Evolutionary conservation across 2,113 vertebrate species (phyloP).

Genomic region (Dermatemys mawii): DNA sequence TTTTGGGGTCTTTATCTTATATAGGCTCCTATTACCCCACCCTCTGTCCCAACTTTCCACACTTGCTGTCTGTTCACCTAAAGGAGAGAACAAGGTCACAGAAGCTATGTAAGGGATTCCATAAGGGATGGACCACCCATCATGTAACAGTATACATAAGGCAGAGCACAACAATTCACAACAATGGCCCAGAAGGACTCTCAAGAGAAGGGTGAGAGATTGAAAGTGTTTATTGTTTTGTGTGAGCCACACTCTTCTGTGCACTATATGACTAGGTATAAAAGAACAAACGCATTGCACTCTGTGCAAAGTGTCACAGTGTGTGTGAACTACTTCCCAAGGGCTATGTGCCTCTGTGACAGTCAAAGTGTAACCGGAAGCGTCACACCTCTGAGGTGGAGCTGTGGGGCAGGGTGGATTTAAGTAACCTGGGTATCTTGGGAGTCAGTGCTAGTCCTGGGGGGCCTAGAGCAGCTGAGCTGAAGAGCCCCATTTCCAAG

Average conservation of each 20-base stretch:
- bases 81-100: neutral
- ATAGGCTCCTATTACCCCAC: too few species aligned
- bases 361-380: neutral
- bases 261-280: neutral
- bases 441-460: neutral
- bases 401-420: neutral
- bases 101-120: neutral
- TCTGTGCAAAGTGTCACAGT: neutral
- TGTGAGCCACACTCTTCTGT: neutral
- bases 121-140: neutral
- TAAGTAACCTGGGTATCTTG: neutral
- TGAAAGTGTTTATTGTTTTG: neutral
- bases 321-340: neutral
- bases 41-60: too few species aligned
- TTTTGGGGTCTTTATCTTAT: too few species aligned
- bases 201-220: neutral
- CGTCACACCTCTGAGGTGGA: neutral
- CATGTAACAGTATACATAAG: neutral
- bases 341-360: neutral
- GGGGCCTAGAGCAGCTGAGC: neutral
- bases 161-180: neutral
- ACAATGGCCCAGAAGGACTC: neutral
- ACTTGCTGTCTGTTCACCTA: too few species aligned
- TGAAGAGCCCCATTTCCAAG: neutral
- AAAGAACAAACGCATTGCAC: neutral